Percentiles rank a stretch among this genome's conserved stretches.
phyloP scores from a whole-genome alignment of 2,797 vertebrate genomes.

The Acomys russatus region DNA sequence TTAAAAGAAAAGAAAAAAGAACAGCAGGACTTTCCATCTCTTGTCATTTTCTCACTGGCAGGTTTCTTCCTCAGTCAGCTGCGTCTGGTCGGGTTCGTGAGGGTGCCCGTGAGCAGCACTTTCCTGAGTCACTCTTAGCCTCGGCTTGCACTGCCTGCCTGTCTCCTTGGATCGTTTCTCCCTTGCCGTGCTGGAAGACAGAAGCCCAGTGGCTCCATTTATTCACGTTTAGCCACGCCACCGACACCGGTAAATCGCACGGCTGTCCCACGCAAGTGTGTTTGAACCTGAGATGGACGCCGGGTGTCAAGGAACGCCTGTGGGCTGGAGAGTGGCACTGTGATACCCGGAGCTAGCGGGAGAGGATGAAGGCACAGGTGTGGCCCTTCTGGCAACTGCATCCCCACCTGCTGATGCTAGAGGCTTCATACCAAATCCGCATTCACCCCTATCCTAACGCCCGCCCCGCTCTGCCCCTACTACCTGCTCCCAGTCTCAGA shows the following conservation, averaged over 20 bases:
- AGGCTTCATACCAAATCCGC: neutral
- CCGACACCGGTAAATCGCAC: neutral
- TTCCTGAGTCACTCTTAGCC: neutral
- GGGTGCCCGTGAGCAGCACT: neutral
- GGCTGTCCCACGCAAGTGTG: neutral
- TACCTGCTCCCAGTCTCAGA: neutral
- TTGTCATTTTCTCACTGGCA: neutral
- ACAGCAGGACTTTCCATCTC: neutral
- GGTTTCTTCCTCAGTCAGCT: neutral
- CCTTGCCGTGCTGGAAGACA: neutral
- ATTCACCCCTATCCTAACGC: neutral
- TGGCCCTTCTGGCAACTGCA: neutral
- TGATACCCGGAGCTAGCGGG: neutral
- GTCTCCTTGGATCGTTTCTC: neutral
- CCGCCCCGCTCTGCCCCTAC: neutral
- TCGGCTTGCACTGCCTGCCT: neutral
- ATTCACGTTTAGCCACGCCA: neutral
- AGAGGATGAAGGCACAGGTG: neutral
- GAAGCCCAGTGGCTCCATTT: neutral
- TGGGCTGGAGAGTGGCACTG: neutral
- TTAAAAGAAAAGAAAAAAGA: neutral
- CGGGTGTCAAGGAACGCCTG: neutral
- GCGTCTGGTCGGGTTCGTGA: neutral
- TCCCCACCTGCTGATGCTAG: neutral
- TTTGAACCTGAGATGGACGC: neutral